A percentile compares a stretch with the other conserved stretches of the same genome.
Evolutionary conservation across 2,888 invertebrate genomes (phyloP).

Genomic region (Muschampia plurimacula): DNA sequence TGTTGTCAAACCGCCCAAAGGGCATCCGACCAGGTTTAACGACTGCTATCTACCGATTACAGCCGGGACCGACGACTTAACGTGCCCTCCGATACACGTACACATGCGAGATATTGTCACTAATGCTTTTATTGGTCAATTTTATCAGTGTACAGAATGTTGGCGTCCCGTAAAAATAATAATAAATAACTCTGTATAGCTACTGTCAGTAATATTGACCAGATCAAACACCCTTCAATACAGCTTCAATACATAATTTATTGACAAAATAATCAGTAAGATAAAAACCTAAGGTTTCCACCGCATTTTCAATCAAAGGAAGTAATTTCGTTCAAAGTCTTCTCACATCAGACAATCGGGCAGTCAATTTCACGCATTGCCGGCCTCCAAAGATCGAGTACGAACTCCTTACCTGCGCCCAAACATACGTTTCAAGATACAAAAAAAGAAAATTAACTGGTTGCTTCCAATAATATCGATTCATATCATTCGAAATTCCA

Average conservation of each 20-base stretch:
- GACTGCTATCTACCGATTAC: too few species aligned
- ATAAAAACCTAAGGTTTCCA: constrained; percentile 23
- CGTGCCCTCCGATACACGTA: too few species aligned
- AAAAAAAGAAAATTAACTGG: constrained; percentile 11
- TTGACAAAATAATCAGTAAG: constrained; percentile 5
- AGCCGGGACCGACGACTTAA: too few species aligned
- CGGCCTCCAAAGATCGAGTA: constrained; percentile 62
- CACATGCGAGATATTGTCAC: too few species aligned
- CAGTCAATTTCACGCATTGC: constrained; percentile 76
- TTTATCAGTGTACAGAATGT: too few species aligned
- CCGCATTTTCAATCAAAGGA: constrained; percentile 43
- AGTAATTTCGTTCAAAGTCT: constrained; percentile 50
- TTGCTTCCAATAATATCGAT: not conserved
- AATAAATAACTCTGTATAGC: too few species aligned
- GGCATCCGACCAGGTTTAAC: too few species aligned
- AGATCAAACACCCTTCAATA: not conserved
- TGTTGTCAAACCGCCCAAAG: too few species aligned
- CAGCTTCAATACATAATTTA: not conserved
- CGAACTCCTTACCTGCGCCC: constrained; percentile 53
- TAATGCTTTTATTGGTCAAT: too few species aligned
- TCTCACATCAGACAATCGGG: constrained; percentile 65
- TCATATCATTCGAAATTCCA: not conserved
- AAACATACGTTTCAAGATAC: constrained; percentile 46
- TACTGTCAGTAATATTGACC: not conserved
- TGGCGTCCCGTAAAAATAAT: too few species aligned